Evolutionary conservation across 2,888 invertebrate genomes (phyloP), one percentile per base, ranked within the genome.

Genomic region (Scaptomyza tumidula): DNA sequence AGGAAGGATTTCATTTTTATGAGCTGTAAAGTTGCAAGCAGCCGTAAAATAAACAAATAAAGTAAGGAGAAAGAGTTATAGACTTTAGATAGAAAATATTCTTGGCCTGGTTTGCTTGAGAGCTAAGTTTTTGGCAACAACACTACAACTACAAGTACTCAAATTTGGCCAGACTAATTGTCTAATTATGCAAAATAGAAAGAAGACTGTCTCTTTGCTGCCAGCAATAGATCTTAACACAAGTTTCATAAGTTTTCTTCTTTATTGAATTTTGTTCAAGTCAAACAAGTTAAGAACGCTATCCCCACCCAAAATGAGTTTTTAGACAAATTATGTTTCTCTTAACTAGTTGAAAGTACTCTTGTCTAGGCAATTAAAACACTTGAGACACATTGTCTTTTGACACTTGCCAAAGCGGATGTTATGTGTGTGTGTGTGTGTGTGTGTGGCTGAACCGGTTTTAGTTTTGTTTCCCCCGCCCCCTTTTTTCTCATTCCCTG

Each of bases 381-480:
- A 80, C 81, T 82, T 72, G 81, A 82, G 86, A 86, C 86, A 14
- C n/a, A n/a, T 37, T n/a, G 39, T 29, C 54, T 57, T 64, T 57
- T 64, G 45, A 69, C 69, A 74, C 56, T 68, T 52, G 0, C 1
- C 35, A 37, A n/a, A 59, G 9, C 66, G 71, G 66, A 75, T 49
- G 58, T 52, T 39, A 14, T 39, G 3, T 39, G 52, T 16, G 35
- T 19, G 19, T 19, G 19, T n/a, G n/a, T 24, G 46, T 64, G 58
- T 37, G 0, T 37, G n/a, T 37, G 55, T 16, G 29, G 37, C 52
- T 71, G 58, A 5, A 39, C 59, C 54, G 54, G 55, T 44, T 39
- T 31, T 19, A 27, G 44, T 50, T 61, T 48, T 9, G 37, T 6
- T 24, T 55, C 6, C 45, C 33, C 43, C 27, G 14, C 35, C 48